Conservation (phyloP, 1,140 invertebrate species). For the Euwallacea similis region DNA sequence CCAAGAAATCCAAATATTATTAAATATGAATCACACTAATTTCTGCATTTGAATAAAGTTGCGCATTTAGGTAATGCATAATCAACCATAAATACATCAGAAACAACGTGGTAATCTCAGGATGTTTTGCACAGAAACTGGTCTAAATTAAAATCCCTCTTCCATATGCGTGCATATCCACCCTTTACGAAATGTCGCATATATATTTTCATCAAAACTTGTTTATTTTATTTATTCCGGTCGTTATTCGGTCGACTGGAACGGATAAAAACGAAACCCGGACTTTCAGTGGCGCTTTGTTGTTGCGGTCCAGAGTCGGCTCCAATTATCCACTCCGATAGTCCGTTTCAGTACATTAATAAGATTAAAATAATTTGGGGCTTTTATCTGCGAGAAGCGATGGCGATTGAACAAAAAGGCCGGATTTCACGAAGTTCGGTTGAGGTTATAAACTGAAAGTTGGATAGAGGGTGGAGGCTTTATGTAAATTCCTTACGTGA, state of each 20-base stretch:
- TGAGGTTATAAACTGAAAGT: too few relatives aligned
- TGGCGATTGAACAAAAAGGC: conserved; percentile 1
- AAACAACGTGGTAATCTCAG: too few relatives aligned
- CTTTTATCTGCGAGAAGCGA: conserved; percentile 5
- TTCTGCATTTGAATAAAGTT: too few relatives aligned
- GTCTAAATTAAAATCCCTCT: too few relatives aligned
- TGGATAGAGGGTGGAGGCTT: too few relatives aligned
- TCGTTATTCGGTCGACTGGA: conserved; percentile 11
- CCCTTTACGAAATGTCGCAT: neutral
- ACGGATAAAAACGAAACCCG: conserved; percentile 17
- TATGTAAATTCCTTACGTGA: too few relatives aligned
- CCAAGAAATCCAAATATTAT: too few relatives aligned
- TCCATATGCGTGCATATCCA: neutral
- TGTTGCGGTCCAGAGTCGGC: conserved; percentile 13
- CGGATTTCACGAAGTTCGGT: neutral
- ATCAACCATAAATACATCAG: too few relatives aligned
- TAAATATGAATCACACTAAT: too few relatives aligned
- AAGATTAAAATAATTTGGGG: conserved; percentile 17
- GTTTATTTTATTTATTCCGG: conserved; percentile 16
- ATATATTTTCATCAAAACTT: conserved; percentile 6
- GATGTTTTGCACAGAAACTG: too few relatives aligned
- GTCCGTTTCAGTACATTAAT: conserved; percentile 14
- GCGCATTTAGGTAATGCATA: too few relatives aligned
- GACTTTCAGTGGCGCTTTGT: conserved; percentile 16
- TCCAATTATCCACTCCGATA: conserved; percentile 18